These are phyloP conservation scores for Holotrichia oblita DNA, from an alignment of 1,140 invertebrate genomes.

Conservation along the genomic window DNA sequence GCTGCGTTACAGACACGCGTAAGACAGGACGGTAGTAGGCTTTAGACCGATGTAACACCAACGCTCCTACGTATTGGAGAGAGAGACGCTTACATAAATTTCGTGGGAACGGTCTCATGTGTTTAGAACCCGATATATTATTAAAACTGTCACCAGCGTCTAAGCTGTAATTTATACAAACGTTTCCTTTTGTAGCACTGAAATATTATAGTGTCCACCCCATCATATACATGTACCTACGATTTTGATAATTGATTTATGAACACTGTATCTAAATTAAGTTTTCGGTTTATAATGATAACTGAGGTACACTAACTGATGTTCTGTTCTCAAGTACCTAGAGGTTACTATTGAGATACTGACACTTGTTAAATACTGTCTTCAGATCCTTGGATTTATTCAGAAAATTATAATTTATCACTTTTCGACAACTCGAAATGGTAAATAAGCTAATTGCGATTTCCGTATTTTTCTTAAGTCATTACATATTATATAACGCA, in stretches of 20 bases:
- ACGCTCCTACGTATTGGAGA: not conserved
- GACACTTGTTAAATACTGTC: no score
- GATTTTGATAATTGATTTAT: constrained; percentile 27
- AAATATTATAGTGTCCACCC: constrained; percentile 6
- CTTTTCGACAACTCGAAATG: no score
- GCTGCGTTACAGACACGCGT: not conserved
- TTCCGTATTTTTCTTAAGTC: no score
- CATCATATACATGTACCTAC: not conserved
- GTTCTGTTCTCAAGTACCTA: not conserved
- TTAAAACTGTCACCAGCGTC: constrained; percentile 15
- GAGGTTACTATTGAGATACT: no score
- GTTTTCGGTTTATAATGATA: not conserved
- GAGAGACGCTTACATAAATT: not conserved
- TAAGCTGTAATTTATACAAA: constrained; percentile 25
- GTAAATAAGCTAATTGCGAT: no score
- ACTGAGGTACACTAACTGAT: not conserved
- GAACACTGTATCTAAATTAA: not conserved
- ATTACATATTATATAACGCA: no score
- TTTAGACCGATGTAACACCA: not conserved
- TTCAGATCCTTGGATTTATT: no score
- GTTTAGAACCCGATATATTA: not conserved
- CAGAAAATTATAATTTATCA: no score
- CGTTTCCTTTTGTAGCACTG: not conserved
- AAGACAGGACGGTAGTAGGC: not conserved
- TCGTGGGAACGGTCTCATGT: constrained; percentile 28